phyloP scores from a whole-genome alignment of 2,888 invertebrate genomes.

The Agrilus cyanescens region DNA sequence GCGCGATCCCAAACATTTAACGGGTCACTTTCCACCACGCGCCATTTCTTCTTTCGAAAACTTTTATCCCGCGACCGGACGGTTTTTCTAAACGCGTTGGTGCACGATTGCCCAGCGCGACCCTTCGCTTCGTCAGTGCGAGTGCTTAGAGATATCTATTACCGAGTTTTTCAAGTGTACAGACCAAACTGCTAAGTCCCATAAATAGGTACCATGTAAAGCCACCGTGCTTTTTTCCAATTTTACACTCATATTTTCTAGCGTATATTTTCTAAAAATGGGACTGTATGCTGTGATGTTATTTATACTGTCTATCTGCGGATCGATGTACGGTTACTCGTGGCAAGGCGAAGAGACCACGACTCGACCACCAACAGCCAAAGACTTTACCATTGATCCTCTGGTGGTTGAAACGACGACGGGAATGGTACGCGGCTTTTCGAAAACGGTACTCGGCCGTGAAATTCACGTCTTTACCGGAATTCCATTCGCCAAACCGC shows the following conservation, averaged over 20 bases:
- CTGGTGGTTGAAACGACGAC: constrained; percentile 73
- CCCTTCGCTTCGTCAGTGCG: too few species aligned
- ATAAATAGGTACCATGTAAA: too few species aligned
- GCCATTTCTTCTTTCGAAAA: too few species aligned
- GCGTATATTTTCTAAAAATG: constrained; percentile 7
- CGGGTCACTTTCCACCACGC: too few species aligned
- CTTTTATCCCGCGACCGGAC: too few species aligned
- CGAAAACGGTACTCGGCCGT: constrained; percentile 68
- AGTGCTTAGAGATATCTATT: not conserved
- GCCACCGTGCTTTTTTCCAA: too few species aligned
- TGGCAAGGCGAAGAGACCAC: constrained; percentile 35
- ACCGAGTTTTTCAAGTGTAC: not conserved
- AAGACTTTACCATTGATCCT: constrained; percentile 49
- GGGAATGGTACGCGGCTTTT: constrained; percentile 69
- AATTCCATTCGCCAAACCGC: constrained; percentile 85
- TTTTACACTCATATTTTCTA: too few species aligned
- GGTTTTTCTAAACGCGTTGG: too few species aligned
- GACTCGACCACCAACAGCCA: constrained; percentile 27
- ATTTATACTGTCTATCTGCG: constrained; percentile 18
- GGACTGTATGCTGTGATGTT: constrained; percentile 16
- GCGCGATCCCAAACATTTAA: too few species aligned
- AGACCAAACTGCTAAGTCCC: too few species aligned
- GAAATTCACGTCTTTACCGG: constrained; percentile 83
- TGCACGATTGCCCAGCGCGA: too few species aligned
- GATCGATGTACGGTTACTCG: constrained; percentile 28